These are phyloP conservation scores for Ursus arctos DNA, from an alignment of 2,113 vertebrate genomes.

Conservation along the genomic window DNA sequence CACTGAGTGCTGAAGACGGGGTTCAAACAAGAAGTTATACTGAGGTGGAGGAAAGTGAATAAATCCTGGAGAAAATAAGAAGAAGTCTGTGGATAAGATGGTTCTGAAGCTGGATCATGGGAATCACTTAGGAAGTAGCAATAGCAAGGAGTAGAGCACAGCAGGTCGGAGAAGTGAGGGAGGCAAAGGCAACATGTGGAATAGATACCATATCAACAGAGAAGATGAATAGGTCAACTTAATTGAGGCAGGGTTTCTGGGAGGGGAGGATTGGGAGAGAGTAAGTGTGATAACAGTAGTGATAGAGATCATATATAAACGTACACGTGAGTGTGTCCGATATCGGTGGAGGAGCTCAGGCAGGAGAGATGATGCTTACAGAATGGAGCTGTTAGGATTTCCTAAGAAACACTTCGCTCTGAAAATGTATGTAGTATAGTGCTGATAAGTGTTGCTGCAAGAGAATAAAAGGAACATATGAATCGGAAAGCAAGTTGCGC, in stretches of 20 bases:
- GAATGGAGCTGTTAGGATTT: no score
- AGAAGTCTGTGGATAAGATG: background rate
- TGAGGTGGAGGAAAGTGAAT: background rate
- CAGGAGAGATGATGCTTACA: accelerated
- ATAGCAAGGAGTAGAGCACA: accelerated
- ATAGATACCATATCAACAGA: background rate
- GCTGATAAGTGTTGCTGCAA: background rate
- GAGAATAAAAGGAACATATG: background rate
- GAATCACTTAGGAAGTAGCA: background rate
- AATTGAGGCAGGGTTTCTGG: background rate
- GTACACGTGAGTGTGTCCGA: accelerated
- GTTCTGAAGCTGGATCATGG: background rate
- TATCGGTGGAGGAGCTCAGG: accelerated
- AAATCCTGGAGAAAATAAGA: background rate
- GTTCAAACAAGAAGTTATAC: background rate
- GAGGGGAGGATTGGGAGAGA: background rate
- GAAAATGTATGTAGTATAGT: background rate
- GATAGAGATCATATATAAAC: background rate
- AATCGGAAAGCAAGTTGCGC: background rate
- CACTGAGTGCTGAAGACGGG: background rate
- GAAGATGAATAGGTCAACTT: background rate
- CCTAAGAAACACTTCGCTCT: background rate
- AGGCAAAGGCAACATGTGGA: background rate
- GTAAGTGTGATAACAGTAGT: background rate
- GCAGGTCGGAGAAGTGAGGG: background rate